Evolutionary conservation across 2,113 vertebrate genomes (phyloP).

Genomic region (Nibea albiflora): DNA sequence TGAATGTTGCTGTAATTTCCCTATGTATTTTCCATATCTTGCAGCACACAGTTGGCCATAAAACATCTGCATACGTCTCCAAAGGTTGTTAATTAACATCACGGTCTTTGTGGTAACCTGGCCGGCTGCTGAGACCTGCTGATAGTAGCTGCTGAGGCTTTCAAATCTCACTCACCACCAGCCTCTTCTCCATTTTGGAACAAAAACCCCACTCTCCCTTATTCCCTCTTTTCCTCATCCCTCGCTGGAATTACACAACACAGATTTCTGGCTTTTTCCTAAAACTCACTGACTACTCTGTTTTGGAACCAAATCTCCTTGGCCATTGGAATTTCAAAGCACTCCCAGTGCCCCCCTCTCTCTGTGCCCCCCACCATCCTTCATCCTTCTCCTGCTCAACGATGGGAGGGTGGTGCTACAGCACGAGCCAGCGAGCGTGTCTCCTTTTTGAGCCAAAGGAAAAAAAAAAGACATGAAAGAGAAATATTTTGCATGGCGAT

Average conservation of each 20-base stretch:
- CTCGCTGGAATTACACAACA: slow-evolving; percentile 54
- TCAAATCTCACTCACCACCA: slow-evolving; percentile 21
- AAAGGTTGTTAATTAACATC: slow-evolving; percentile 31
- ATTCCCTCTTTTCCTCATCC: slow-evolving; percentile 1
- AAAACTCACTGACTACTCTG: slow-evolving; percentile 45
- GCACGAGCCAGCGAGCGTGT: slow-evolving; percentile 31
- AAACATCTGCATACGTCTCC: slow-evolving; percentile 8
- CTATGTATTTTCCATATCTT: neutral
- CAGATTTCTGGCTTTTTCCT: slow-evolving; percentile 44
- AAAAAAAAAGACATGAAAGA: slow-evolving; percentile 51
- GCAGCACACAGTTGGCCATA: neutral
- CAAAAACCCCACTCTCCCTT: neutral
- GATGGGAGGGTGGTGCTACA: slow-evolving; percentile 30
- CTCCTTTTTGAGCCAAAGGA: slow-evolving; percentile 52
- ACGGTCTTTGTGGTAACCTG: neutral
- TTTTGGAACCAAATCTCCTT: slow-evolving; percentile 56
- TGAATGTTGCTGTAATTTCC: neutral
- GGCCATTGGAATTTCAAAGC: slow-evolving; percentile 66
- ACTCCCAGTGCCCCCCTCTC: slow-evolving; percentile 39
- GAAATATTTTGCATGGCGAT: slow-evolving; percentile 30
- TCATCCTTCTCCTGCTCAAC: slow-evolving; percentile 42
- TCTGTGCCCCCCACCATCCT: slow-evolving; percentile 18
- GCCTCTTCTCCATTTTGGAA: slow-evolving; percentile 30
- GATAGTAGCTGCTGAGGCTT: slow-evolving; percentile 24
- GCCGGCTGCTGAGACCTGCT: slow-evolving; percentile 12